A percentile compares a stretch with the other conserved stretches of the same genome.
Conservation (phyloP, 1,140 invertebrate species). For the Drosophila lini region DNA sequence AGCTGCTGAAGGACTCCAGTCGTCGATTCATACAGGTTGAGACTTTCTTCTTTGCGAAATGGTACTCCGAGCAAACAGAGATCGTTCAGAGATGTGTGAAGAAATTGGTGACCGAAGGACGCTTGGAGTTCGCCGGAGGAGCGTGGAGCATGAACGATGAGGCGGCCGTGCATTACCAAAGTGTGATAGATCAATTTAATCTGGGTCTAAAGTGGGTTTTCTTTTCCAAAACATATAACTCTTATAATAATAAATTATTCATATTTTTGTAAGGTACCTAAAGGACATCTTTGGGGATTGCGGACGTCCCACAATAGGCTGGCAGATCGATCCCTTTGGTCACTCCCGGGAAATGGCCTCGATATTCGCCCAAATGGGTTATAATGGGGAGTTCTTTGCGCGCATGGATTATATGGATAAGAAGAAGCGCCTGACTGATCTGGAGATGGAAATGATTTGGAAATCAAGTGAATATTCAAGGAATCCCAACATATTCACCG, state of each 20-base stretch:
- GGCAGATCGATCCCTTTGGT: conserved; percentile 98
- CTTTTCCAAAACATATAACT: neutral
- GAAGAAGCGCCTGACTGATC: conserved; percentile 86
- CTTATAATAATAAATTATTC: too few relatives aligned
- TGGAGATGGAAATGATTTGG: conserved; percentile 84
- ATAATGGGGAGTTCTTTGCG: conserved; percentile 94
- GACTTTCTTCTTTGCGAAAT: conserved; percentile 96
- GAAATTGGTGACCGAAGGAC: conserved; percentile 89
- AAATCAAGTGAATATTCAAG: conserved; percentile 88
- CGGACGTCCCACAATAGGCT: conserved; percentile 91
- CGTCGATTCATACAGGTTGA: conserved; percentile 91
- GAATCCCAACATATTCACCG: conserved; percentile 89
- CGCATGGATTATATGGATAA: conserved; percentile 96
- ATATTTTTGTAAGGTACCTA: conserved; percentile 84
- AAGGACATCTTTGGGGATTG: conserved; percentile 94
- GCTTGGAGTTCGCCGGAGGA: conserved; percentile 94
- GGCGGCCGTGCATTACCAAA: conserved; percentile 95
- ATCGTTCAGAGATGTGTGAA: conserved; percentile 86
- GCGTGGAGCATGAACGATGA: conserved; percentile 98
- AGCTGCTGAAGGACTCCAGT: conserved; percentile 89
- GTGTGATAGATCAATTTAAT: conserved; percentile 96
- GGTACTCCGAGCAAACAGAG: conserved; percentile 93
- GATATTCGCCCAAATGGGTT: conserved; percentile 92
- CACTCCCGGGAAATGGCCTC: conserved; percentile 95
- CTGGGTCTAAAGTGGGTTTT: conserved; percentile 89